Evolutionary conservation across 2,888 invertebrate species (phyloP).

Genomic region (Geotrupes spiniger): DNA sequence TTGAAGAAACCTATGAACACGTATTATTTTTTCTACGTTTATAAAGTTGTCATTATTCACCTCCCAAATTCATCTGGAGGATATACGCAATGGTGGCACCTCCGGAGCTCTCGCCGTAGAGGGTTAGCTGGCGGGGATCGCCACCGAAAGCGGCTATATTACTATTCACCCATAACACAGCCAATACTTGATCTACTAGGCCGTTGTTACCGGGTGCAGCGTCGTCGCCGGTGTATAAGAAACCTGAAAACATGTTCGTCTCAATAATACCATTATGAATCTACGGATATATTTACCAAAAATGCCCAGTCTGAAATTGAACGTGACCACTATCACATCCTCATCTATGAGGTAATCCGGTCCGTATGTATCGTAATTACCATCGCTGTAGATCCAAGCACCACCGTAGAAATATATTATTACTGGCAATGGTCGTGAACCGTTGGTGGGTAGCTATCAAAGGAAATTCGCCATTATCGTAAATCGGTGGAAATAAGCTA

Average conservation of each 20-base stretch:
- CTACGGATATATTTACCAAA: slow-evolving; percentile 29
- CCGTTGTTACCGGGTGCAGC: slow-evolving; percentile 14
- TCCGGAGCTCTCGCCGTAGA: slow-evolving; percentile 16
- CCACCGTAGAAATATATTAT: slow-evolving; percentile 40
- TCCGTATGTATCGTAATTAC: slow-evolving; percentile 31
- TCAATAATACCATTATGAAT: too few species aligned
- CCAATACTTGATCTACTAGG: slow-evolving; percentile 11
- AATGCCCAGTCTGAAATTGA: slow-evolving; percentile 38
- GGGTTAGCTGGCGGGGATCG: slow-evolving; percentile 11
- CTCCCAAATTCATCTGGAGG: not conserved
- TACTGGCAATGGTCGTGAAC: slow-evolving; percentile 31
- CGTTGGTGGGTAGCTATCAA: too few species aligned
- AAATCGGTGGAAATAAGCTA: too few species aligned
- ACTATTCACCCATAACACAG: slow-evolving; percentile 10
- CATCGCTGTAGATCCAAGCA: slow-evolving; percentile 33
- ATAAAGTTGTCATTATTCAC: too few species aligned
- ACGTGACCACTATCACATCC: slow-evolving; percentile 34
- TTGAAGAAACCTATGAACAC: too few species aligned
- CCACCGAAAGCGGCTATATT: slow-evolving; percentile 18
- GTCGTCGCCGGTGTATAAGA: slow-evolving; percentile 13
- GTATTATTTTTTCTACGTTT: too few species aligned
- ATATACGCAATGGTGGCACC: slow-evolving; percentile 7
- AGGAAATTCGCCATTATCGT: too few species aligned
- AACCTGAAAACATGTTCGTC: slow-evolving; percentile 1
- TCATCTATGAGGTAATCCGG: slow-evolving; percentile 38